Conservation (phyloP, 2,113 vertebrate species). For the Brachyhypopomus occidentalis region DNA sequence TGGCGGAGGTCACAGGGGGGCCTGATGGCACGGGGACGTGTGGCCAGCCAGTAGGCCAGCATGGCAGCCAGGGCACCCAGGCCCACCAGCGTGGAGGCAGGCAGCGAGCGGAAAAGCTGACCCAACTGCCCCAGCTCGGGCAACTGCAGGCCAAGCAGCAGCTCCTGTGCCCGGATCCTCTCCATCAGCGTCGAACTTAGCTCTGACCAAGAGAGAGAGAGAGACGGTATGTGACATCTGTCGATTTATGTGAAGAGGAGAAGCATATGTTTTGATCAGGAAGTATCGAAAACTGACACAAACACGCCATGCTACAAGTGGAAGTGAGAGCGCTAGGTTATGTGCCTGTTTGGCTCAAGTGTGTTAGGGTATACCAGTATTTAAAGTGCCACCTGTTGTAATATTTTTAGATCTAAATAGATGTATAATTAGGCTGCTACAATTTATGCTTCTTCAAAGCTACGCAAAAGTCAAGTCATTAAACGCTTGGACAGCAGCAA, state of each 20-base stretch:
- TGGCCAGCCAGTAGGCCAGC: constrained; percentile 92
- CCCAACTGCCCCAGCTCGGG: constrained; percentile 87
- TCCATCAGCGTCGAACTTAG: constrained; percentile 86
- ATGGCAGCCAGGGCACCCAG: constrained; percentile 88
- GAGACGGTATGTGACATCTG: neutral
- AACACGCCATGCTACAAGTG: neutral
- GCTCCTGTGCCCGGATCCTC: constrained; percentile 95
- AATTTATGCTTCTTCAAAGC: no score
- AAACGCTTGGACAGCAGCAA: no score
- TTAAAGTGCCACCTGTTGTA: no score
- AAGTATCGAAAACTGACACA: neutral
- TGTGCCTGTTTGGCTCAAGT: neutral
- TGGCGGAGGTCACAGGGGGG: constrained; percentile 88
- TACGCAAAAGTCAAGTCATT: no score
- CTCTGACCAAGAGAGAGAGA: constrained; percentile 72
- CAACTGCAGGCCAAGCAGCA: constrained; percentile 84
- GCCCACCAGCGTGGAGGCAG: constrained; percentile 86
- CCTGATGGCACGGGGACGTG: constrained; percentile 84
- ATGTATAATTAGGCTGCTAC: no score
- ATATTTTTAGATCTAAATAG: no score
- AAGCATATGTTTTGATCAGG: neutral
- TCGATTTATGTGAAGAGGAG: no score
- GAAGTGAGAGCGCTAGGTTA: neutral
- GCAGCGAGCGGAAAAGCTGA: constrained; percentile 86
- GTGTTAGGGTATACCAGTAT: no score